Evolutionary conservation across 2,888 invertebrate species (phyloP), one percentile per base, ranked within the genome.

Genomic region (Netelia virgata): DNA sequence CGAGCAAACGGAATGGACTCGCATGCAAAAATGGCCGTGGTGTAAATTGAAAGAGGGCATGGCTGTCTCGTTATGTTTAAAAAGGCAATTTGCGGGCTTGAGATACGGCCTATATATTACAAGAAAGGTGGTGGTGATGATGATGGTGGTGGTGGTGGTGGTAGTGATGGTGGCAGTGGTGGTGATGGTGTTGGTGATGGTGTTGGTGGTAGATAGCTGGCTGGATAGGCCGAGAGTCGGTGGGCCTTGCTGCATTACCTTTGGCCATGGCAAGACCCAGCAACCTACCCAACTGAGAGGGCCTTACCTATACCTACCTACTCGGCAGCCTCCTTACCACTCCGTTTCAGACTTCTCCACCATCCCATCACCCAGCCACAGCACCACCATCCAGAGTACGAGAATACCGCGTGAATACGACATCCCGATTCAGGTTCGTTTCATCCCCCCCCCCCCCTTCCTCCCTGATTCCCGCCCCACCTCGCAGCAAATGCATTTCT

Each of bases 31-130:
- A 88, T 89, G 88, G 90, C 90, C 88, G 88, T 88, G 90, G 91
- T 91, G 92, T 92, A 92, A 92, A 93, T 92, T 92, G 93, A 93
- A 93, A 92, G 92, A 91, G 91, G 91, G 91, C 90, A 92, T 89
- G 89, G 90, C 90, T 90, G 91, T 92, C 92, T 92, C 91, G 92
- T 92, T 92, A 91, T 91, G 92, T 92, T 92, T 92, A 92, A 93
- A 93, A 92, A 92, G 92, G 92, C 92, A 92, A 93, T 93, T 93
- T 92, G 92, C 92, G 91, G 90, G 90, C 91, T 89, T 92, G 91
- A 92, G 92, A 92, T 92, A 92, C 92, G 91, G 92, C 92, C 92
- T 92, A 91, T 92, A 91, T 92, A 92, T 92, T 92, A 92, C 28
- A 88, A 86, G 86, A 90, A 89, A 87, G 87, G 89, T 86, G 84